Evolutionary conservation across 2,797 vertebrate genomes (phyloP), one percentile per base, ranked within the genome.

Genomic region (Brachyalestes nurse): DNA sequence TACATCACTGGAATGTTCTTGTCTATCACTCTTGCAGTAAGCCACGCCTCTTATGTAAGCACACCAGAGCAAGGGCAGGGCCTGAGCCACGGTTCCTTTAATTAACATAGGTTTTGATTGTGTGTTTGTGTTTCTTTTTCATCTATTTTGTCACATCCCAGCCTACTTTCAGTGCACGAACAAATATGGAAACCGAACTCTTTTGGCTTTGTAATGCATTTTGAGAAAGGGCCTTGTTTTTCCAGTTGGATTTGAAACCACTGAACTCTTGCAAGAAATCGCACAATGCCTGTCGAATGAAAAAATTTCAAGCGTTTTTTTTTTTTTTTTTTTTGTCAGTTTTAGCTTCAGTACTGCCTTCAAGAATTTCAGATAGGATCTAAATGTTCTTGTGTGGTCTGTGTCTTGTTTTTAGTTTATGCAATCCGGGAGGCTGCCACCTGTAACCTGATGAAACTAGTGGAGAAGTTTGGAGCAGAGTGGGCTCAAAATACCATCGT

Each of bases 401-500:
- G 55, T 67, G 17, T 17, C 10, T 23, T 49, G 7, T 47, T 61
- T 51, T 4, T 75, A 97, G 96, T 97, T 25, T 97, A 96, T 12
- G 96, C 96, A 82, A 96, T 97, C 84, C 94, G 96, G 5, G 96
- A 97, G 88, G 96, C 96, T 0, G 96, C 96, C 80, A 97, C 96
- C 84, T 95, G 93, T 83, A 97, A 97, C 90, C 92, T 97, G 10
- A 96, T 96, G 94, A 97, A 97, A 85, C 93, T 97, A 42, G 96
- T 97, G 83, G 95, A 97, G 91, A 97, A 96, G 91, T 97, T 97
- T 90, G 96, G 96, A 71, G 94, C 94, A 0, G 95, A 97, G 57
- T 97, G 96, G 96, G 96, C 96, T 16, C 95, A 97, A 87, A 97
- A 95, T 88, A 96, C 96, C 81, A 97, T 97, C 0, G 95, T 97